These are phyloP conservation scores for Gorsachius goisagi DNA, from an alignment of 2,113 vertebrate species.

Conservation along the genomic window DNA sequence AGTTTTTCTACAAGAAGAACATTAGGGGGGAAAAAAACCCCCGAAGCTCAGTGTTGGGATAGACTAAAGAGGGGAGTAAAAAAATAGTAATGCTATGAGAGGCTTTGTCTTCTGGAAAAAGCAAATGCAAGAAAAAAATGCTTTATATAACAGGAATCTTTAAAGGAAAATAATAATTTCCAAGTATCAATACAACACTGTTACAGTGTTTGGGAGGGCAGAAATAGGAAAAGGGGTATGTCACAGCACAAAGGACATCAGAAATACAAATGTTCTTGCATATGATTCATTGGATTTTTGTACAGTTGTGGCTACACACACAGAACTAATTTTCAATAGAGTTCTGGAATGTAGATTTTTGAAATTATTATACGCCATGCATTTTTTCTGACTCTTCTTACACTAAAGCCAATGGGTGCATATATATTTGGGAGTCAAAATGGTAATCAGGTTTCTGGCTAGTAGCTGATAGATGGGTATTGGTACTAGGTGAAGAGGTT, in stretches of 20 bases:
- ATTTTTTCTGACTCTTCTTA: background rate
- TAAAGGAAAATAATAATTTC: background rate
- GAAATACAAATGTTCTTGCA: background rate
- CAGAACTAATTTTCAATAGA: background rate
- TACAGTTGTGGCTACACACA: background rate
- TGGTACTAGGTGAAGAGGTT: background rate
- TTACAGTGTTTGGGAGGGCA: background rate
- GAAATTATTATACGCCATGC: background rate
- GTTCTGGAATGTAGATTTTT: background rate
- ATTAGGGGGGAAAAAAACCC: background rate
- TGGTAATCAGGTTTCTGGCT: background rate
- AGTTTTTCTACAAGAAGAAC: background rate
- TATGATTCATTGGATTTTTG: background rate
- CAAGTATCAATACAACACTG: background rate
- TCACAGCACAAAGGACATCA: background rate
- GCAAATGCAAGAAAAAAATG: background rate
- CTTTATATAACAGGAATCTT: background rate
- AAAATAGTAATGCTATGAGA: background rate
- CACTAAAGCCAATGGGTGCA: background rate
- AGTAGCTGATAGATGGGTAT: background rate
- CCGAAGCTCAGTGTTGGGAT: background rate
- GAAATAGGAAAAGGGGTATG: background rate
- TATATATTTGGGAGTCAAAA: background rate
- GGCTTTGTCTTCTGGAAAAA: constrained; percentile 21
- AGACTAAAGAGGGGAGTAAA: background rate